Evolutionary conservation across 1,140 invertebrate genomes (phyloP), one percentile per base, ranked within the genome.

Genomic region (Ylistrum balloti): DNA sequence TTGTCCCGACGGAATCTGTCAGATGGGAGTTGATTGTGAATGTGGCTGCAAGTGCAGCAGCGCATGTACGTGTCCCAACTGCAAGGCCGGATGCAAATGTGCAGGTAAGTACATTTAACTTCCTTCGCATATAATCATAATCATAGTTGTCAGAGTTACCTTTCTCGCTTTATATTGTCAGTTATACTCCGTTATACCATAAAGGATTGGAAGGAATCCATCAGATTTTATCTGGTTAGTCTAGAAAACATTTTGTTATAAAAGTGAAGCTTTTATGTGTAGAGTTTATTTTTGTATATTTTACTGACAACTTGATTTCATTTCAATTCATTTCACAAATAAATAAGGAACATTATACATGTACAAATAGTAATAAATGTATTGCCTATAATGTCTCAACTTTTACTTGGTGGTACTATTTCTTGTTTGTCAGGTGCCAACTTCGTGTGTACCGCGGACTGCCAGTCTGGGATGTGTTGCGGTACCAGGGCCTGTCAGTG

Each of bases 1-100:
- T 1, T 74, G 56, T 28, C 56, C 22, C 28, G 56, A 74, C n/a
- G 56, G n/a, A n/a, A 28, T 74, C 22, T 74, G 56, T 17, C 56
- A 74, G 56, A 74, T 74, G n/a, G n/a, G 56, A n/a, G 1, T 74
- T 17, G 22, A 22, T 5, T 74, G 56, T 28, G n/a, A n/a, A 74
- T 74, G 56, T 74, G 56, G 56, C 56, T 74, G 56, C n/a, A 74
- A n/a, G 22, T 74, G 56, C 56, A 74, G 56, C n/a, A 28, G n/a
- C 17, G 56, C 56, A 28, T 74, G 56, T 28, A 22, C n/a, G 56
- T 74, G 56, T 11, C 56, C 56, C 9, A 28, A 11, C 56, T 74
- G 56, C 11, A 74, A 74, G n/a, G 56, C 56, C n/a, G 56, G n/a
- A n/a, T 74, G 56, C 28, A 74, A 74, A 74, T 74, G 56, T n/a